Base-by-base conservation (phyloP, 2,797 vertebrate species). In the Allobates femoralis region DNA sequence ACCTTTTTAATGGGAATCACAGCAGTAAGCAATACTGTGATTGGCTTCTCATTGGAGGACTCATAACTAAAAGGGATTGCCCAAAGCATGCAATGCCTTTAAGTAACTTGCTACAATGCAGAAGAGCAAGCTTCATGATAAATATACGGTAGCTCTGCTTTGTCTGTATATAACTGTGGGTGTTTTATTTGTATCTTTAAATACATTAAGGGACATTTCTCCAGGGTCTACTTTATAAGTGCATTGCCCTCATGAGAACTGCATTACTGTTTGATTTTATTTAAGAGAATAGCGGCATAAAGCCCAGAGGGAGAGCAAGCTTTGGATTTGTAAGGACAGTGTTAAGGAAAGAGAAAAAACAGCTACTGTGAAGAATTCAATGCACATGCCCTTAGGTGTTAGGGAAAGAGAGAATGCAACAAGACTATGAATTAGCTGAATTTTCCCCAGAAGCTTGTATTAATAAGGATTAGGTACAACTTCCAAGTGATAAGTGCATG, bases 341-440 rank as follows among this genome's bases (percentile, higher is more conserved):
- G 77, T 85, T 67, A 67, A 81, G 23, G 55, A 64, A 67, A 82
- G 41, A 77, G 66, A 55, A 85, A 81, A 84, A 87, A 87, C 34
- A 41, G 21, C 41, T 51, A 85, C 77, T 66, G 78, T 81, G 60
- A 77, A 69, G 37, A 88, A 81, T 84, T 85, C 83, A 85, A 66
- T 84, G 81, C 83, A 81, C 37, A 88, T 81, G 87, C 87, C 83
- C 86, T 79, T 6, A 88, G 87, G 87, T 85, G 77, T 85, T 81
- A 28, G 71, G 51, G 46, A 34, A 77, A 51, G n/a, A 46, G 53
- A 81, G 76, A 75, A 81, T 85, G 78, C 69, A 71, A 84, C 18
- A 88, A 85, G 78, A 88, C 87, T 88, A 69, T 81, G 60, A 88
- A 88, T 81, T 77, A 88, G 83, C 60, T 71, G 83, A 60, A 46